These are phyloP conservation scores for Neolamprologus caudopunctatus DNA, from an alignment of 2,113 vertebrate species.

Conservation along the genomic window DNA sequence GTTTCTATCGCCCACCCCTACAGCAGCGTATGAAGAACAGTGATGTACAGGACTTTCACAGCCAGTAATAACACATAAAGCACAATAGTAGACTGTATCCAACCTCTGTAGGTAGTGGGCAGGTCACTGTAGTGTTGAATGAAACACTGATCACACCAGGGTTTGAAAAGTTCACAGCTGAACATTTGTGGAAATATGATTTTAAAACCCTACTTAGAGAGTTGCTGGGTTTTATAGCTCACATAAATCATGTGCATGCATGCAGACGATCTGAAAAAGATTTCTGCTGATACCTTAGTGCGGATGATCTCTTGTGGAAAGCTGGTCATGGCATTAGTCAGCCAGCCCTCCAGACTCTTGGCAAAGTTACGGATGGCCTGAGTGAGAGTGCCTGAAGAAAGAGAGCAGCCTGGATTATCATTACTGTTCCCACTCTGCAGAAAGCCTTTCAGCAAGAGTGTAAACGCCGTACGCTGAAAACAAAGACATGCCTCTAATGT, in stretches of 20 bases:
- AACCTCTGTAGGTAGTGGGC: not conserved
- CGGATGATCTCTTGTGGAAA: conserved; percentile 89
- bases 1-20: not conserved
- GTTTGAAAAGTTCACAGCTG: not conserved
- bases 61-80: not conserved
- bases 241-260: not conserved
- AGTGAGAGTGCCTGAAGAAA: conserved; percentile 84
- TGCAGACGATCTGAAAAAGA: not conserved
- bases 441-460: not conserved
- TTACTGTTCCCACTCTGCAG: not conserved
- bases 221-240: not conserved
- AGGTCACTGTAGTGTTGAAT: not conserved
- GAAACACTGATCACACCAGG: accelerated
- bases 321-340: conserved; percentile 89
- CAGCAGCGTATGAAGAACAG: not conserved
- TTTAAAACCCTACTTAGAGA: not conserved
- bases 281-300: conserved; percentile 78
- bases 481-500: not conserved
- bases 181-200: not conserved
- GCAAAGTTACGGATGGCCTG: conserved; percentile 97
- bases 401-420: not conserved
- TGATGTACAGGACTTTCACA: not conserved
- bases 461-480: not conserved
- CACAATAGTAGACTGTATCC: not conserved
- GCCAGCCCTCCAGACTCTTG: conserved; percentile 95